Conservation (phyloP, 2,888 invertebrate species). For the Watsonalla cultraria region DNA sequence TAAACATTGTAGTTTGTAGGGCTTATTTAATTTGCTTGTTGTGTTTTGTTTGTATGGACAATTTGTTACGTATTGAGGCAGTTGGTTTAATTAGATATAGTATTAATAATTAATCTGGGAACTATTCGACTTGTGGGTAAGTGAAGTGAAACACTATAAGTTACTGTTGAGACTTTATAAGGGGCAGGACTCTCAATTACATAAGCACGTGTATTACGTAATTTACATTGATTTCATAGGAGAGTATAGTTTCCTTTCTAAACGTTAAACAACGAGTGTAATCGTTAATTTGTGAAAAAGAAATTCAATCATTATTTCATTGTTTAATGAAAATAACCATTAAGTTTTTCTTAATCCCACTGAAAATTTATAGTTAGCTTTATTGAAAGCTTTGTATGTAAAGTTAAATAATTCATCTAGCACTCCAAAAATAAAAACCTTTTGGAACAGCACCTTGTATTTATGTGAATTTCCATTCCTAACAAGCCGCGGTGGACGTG, state of each 20-base stretch:
- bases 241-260: slow-evolving; percentile 14
- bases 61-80: not conserved
- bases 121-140: slow-evolving; percentile 27
- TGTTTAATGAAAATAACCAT: no score
- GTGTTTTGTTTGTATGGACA: not conserved
- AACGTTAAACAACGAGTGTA: no score
- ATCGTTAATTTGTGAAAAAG: no score
- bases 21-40: not conserved
- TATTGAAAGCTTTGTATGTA: no score
- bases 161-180: slow-evolving; percentile 38
- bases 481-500: no score
- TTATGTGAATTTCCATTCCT: no score
- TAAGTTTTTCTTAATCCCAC: no score
- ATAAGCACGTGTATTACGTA: slow-evolving; percentile 28
- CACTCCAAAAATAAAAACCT: no score
- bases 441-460: no score
- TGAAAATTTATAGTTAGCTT: no score
- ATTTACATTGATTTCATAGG: slow-evolving; percentile 19
- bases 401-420: no score
- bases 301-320: no score
- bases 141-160: slow-evolving; percentile 45
- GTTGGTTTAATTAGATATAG: slow-evolving; percentile 3
- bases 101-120: slow-evolving; percentile 20
- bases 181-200: slow-evolving; percentile 49
- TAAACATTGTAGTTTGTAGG: not conserved